A percentile compares a stretch with the other conserved stretches of the same genome.
phyloP scores from a whole-genome alignment of 2,888 invertebrate species.

The Drosophila neotestacea region DNA sequence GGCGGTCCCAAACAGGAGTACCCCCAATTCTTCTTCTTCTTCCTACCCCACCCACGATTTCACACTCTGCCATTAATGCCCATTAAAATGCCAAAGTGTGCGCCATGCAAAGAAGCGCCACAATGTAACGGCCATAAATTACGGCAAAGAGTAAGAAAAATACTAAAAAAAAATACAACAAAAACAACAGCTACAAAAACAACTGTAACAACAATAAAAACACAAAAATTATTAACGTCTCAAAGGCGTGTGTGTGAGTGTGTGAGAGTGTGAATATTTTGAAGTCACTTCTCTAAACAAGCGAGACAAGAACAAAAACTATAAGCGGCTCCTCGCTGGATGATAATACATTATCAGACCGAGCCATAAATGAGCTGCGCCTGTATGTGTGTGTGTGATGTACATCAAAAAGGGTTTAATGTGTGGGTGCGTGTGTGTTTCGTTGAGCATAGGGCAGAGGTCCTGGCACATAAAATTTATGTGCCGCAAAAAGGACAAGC shows the following conservation, averaged over 20 bases:
- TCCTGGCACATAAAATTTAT: conserved; percentile 71
- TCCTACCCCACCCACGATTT: conserved; percentile 14
- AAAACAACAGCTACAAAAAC: not conserved
- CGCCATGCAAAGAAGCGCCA: conserved; percentile 63
- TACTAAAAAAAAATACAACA: conserved; percentile 27
- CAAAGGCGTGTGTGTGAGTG: conserved; percentile 26
- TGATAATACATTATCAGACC: conserved; percentile 62
- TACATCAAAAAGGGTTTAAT: conserved; percentile 57
- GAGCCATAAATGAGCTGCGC: conserved; percentile 57
- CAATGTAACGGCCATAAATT: conserved; percentile 75
- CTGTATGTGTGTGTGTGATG: conserved; percentile 11
- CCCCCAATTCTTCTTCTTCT: not conserved
- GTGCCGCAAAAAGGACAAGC: conserved; percentile 63
- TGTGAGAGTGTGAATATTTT: conserved; percentile 44
- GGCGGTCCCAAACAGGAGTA: conserved; percentile 4
- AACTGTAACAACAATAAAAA: conserved; percentile 28
- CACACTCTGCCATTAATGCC: conserved; percentile 66
- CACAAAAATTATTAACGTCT: conserved; percentile 69
- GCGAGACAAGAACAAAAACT: conserved; percentile 52
- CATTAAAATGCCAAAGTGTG: conserved; percentile 79
- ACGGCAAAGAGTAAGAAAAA: conserved; percentile 55
- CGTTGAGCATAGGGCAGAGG: conserved; percentile 14
- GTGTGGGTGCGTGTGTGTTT: conserved; percentile 24
- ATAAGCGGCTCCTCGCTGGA: conserved; percentile 31
- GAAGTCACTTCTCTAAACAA: conserved; percentile 32